Evolutionary conservation across 2,113 vertebrate genomes (phyloP), one percentile per base, ranked within the genome.

Genomic region (Oreotragus oreotragus): DNA sequence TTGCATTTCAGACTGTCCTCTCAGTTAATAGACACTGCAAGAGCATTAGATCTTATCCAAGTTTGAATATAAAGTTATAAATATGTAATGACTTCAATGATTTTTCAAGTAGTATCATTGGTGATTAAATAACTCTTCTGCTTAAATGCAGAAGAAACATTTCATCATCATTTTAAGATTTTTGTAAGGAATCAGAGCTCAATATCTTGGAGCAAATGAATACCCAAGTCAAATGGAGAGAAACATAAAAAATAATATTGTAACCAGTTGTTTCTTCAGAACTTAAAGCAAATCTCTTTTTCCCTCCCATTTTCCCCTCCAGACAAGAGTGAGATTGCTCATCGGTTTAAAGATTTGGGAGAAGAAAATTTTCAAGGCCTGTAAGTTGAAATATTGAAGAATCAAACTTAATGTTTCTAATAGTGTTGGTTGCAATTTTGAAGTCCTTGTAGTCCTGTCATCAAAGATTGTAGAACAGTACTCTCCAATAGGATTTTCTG

Each of bases 271-370:
- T 57, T 88, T 86, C 7, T 85, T 89, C 19, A 70, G 30, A 76
- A 51, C 73, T 60, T 64, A 33, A 80, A 88, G 79, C 19, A 83
- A 36, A 70, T 27, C 23, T 83, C 58, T n/a, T 43, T 84, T 17
- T 64, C 6, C 47, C 51, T n/a, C 33, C 87, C 15, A 6, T 70
- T 19, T 2, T 17, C 77, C 84, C 51, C 1, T 55, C 51, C 70
- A 99, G 99, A 98, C 1, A 43, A 43, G 43, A 45, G 98, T 57
- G 98, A 98, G 0, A 95, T 99, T 55, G 98, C 97, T 95, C 98
- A 97, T 60, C 98, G 98, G 55, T 99, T 43, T 91, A 96, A 96
- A 0, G 96, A 98, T 62, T 55, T 99, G 95, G 98, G 98, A 85
- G 98, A 98, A 88, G 58, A 95, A 13, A 1, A 89, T 21, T 99